A percentile compares a stretch with the other conserved stretches of the same genome.
Conservation (phyloP, 2,113 vertebrate species). For the Blennius ocellaris region DNA sequence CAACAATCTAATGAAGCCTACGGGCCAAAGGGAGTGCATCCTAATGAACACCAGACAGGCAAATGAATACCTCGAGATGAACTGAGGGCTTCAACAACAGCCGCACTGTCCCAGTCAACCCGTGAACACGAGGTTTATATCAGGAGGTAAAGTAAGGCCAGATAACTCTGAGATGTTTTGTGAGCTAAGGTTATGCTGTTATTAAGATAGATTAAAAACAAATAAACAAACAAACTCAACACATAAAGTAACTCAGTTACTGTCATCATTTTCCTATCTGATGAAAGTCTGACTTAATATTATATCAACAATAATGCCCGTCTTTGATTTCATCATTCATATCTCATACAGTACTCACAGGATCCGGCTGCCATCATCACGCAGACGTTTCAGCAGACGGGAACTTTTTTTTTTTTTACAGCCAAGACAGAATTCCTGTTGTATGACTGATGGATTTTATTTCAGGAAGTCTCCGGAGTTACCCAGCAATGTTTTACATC, state of each 20-base stretch:
- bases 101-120: slow-evolving; percentile 21
- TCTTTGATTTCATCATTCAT: too few species aligned
- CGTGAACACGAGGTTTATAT: neutral
- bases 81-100: slow-evolving; percentile 28
- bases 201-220: too few species aligned
- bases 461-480: neutral
- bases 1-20: slow-evolving; percentile 42
- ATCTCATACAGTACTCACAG: too few species aligned
- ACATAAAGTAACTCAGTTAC: too few species aligned
- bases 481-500: neutral
- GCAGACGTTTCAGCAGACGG: slow-evolving; percentile 13
- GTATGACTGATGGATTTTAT: slow-evolving; percentile 4
- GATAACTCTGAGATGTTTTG: neutral
- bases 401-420: slow-evolving; percentile 2
- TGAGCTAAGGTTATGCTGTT: too few species aligned
- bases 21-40: slow-evolving; percentile 16
- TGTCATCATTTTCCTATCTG: too few species aligned
- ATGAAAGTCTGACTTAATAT: neutral
- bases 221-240: too few species aligned
- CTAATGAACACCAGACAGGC: slow-evolving; percentile 54
- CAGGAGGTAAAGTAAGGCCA: slow-evolving; percentile 15
- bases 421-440: slow-evolving; percentile 28
- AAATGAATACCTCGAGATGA: slow-evolving; percentile 35
- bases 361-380: neutral
- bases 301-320: neutral